Evolutionary conservation across 2,113 vertebrate species (phyloP).

Genomic region (Mungos mungo): DNA sequence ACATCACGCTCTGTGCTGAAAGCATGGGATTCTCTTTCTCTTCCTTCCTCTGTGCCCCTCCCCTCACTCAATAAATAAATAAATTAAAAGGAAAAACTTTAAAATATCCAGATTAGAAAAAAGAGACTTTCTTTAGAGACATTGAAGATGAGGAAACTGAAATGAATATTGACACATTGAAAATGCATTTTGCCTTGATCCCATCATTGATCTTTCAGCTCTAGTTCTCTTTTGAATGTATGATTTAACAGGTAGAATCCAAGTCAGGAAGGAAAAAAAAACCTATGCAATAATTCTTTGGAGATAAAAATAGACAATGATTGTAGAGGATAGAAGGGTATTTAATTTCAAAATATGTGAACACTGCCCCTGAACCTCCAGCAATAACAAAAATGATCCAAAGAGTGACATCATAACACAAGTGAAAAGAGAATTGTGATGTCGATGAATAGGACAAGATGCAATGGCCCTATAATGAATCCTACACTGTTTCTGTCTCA

Average conservation of each 20-base stretch:
- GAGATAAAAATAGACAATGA: background rate
- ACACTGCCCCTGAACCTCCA: background rate
- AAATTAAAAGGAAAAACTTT: background rate
- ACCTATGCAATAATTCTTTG: background rate
- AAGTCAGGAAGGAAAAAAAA: background rate
- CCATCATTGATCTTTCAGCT: constrained; percentile 27
- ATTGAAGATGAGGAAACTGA: background rate
- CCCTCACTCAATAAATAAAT: no score
- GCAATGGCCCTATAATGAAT: constrained; percentile 54
- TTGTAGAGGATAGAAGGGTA: background rate
- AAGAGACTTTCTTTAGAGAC: background rate
- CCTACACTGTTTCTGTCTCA: constrained; percentile 59
- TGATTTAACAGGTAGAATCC: constrained; percentile 19
- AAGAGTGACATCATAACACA: background rate
- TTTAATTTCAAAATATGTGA: constrained; percentile 45
- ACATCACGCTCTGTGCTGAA: no score
- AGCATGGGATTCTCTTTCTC: no score
- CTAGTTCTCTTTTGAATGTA: background rate
- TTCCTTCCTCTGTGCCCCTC: no score
- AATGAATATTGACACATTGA: constrained; percentile 36
- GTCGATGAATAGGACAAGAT: constrained; percentile 45
- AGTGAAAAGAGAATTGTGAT: background rate
- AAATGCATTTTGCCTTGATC: background rate
- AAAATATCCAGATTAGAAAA: constrained; percentile 33
- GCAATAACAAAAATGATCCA: background rate